A percentile compares a stretch with the other conserved stretches of the same genome.
phyloP scores from a whole-genome alignment of 1,140 invertebrate species.

The Theocolax elegans region DNA sequence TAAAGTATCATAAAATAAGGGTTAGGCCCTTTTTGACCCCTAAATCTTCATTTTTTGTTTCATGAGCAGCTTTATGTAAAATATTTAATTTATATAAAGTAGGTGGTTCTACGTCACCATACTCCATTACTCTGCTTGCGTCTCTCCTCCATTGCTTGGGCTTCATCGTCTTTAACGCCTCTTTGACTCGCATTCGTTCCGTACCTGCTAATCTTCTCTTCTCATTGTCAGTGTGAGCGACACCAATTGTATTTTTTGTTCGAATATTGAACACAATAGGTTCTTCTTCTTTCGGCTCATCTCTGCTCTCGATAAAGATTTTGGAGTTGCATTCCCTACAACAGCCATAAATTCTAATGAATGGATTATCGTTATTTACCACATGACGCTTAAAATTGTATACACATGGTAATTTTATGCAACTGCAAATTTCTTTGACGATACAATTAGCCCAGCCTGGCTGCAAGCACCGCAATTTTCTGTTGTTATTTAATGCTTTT shows the following conservation, averaged over 20 bases:
- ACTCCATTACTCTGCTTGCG: background rate
- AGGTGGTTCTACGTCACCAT: background rate
- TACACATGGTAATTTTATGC: background rate
- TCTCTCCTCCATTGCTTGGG: slow-evolving; percentile 9
- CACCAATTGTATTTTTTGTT: background rate
- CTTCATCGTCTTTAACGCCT: background rate
- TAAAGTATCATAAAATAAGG: no score
- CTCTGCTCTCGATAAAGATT: background rate
- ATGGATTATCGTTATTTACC: background rate
- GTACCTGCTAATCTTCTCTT: slow-evolving; percentile 4
- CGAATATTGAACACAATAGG: background rate
- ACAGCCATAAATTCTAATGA: background rate
- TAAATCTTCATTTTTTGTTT: background rate
- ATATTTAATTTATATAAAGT: background rate
- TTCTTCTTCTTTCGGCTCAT: background rate
- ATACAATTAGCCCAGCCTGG: background rate
- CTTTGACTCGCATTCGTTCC: background rate
- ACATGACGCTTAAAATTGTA: background rate
- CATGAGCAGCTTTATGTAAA: background rate
- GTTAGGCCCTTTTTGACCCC: background rate
- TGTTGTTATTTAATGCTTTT: no score
- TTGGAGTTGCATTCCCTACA: background rate
- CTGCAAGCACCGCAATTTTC: no score
- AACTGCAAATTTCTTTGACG: background rate
- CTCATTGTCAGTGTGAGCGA: background rate